phyloP scores from a whole-genome alignment of 2,797 vertebrate species.

The Eulemur rubriventer region DNA sequence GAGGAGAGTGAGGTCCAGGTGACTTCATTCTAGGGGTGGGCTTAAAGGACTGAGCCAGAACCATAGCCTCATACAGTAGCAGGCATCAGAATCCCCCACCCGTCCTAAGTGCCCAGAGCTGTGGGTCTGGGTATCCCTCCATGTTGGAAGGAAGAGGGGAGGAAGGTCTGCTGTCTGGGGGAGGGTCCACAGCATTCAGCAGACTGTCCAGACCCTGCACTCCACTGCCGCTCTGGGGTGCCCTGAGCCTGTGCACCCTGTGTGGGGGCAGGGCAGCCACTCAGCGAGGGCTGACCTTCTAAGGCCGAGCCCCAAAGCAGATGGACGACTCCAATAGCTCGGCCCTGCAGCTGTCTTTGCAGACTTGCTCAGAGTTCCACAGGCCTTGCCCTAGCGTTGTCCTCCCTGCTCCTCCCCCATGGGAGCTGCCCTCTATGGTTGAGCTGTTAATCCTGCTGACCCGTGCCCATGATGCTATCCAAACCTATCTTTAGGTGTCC shows the following conservation, averaged over 20 bases:
- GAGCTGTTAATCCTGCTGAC: background rate
- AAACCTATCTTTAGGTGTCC: conserved; percentile 65
- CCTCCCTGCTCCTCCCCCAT: background rate
- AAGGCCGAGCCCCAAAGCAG: background rate
- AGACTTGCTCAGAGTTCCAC: background rate
- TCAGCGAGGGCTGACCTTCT: background rate
- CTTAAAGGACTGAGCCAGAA: background rate
- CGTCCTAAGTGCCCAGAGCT: background rate
- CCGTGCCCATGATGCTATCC: background rate
- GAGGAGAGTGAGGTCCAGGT: background rate
- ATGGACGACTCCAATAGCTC: background rate
- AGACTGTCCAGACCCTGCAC: background rate
- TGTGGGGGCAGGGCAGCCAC: background rate
- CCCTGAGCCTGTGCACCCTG: background rate
- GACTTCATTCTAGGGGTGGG: background rate
- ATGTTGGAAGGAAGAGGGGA: background rate
- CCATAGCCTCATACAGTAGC: background rate
- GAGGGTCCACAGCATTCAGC: background rate
- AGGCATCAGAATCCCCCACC: background rate
- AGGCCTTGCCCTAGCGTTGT: background rate
- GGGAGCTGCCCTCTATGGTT: conserved; percentile 27
- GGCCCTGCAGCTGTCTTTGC: background rate
- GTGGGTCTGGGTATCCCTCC: background rate
- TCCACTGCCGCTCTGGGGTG: background rate
- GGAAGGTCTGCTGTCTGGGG: background rate